Evolutionary conservation across 2,113 vertebrate species (phyloP).

Genomic region (Hydrochoerus hydrochaeris): DNA sequence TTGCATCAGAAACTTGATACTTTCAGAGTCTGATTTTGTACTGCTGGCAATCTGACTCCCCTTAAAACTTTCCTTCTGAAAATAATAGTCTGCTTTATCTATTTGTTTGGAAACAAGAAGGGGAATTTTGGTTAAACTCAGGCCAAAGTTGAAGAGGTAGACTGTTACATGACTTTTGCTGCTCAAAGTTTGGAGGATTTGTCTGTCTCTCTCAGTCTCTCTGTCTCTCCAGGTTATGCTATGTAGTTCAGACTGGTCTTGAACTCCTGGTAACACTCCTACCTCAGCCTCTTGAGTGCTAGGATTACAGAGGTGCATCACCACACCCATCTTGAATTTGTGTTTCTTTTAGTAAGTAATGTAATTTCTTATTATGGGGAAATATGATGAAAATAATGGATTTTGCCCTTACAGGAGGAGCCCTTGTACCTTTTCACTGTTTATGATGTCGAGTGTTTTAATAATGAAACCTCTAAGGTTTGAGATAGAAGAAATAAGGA

Average conservation of each 20-base stretch:
- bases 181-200: neutral
- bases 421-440: neutral
- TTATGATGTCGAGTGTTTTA: conserved; percentile 19
- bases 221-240: neutral
- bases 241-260: neutral
- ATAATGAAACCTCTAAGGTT: neutral
- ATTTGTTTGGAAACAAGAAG: conserved; percentile 14
- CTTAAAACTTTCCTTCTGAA: neutral
- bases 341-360: conserved; percentile 49
- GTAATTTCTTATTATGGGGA: conserved; percentile 31
- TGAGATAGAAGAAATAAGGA: neutral
- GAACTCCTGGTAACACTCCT: neutral
- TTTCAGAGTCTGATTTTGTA: neutral
- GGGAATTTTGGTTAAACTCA: neutral
- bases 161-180: neutral
- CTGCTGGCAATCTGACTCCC: neutral
- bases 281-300: neutral
- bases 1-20: neutral
- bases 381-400: neutral
- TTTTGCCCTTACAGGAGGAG: neutral
- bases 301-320: neutral
- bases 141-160: conserved; percentile 7
- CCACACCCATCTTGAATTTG: neutral
- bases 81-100: conserved; percentile 25
- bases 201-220: neutral